Conservation (phyloP, 35 echinoderm and acorn worm genomes). For the Diadema setosum region DNA sequence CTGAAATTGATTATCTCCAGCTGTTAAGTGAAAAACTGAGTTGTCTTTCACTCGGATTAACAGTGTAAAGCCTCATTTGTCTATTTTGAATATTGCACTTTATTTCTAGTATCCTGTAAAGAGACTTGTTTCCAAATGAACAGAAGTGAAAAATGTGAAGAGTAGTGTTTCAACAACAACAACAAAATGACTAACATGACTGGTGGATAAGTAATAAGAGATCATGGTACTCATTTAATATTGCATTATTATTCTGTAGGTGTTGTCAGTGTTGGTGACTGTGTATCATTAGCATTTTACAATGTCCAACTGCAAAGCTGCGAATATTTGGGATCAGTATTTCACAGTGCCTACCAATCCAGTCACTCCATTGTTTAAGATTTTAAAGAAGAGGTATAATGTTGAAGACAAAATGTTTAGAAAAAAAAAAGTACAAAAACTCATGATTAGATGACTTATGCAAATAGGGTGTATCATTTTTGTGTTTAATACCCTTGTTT, state of each 20-base stretch:
- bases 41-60: conserved; percentile 30
- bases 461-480: neutral
- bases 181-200: neutral
- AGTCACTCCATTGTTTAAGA: conserved; percentile 11
- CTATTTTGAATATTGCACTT: conserved; percentile 30
- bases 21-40: conserved; percentile 9
- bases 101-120: neutral
- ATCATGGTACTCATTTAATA: conserved; percentile 19
- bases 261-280: neutral
- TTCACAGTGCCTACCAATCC: conserved; percentile 18
- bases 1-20: conserved; percentile 17
- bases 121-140: neutral
- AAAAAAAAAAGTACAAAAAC: conserved; percentile 24
- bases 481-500: neutral
- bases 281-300: conserved; percentile 15
- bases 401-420: conserved; percentile 11
- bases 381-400: conserved; percentile 22
- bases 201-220: conserved; percentile 23
- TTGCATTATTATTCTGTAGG: conserved; percentile 18
- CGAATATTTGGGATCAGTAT: conserved; percentile 29
- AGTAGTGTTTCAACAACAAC: neutral
- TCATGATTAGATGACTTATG: neutral
- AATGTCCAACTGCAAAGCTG: conserved; percentile 25
- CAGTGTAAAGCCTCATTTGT: conserved; percentile 23
- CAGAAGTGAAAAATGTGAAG: neutral